Evolutionary conservation across 2,888 invertebrate genomes (phyloP).

Genomic region (Oasisia sp.): DNA sequence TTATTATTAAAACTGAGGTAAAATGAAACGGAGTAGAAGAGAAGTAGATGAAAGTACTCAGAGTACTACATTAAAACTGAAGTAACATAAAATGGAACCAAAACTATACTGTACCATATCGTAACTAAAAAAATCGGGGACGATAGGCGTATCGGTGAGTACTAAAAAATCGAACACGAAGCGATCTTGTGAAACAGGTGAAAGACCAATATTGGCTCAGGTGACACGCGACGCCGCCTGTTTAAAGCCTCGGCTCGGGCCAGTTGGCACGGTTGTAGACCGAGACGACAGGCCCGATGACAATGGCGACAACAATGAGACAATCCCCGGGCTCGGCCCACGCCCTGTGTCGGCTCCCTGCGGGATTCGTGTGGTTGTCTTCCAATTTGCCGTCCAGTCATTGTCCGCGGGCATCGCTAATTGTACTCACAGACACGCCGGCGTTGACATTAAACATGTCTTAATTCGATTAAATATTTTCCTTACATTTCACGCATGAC

Average conservation of each 20-base stretch:
- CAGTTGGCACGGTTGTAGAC: neutral
- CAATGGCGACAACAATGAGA: neutral
- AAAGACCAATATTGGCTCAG: neutral
- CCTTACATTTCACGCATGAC: conserved; percentile 3
- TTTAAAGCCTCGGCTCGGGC: neutral
- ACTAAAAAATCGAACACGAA: neutral
- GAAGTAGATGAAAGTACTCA: too few species aligned
- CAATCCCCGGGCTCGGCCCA: neutral
- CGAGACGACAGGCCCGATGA: neutral
- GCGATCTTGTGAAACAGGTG: neutral
- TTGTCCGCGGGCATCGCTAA: neutral
- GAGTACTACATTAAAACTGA: too few species aligned
- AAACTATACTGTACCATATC: too few species aligned
- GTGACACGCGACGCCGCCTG: neutral
- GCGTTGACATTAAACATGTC: neutral
- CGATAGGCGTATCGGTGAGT: neutral
- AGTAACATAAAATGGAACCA: too few species aligned
- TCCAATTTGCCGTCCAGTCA: neutral
- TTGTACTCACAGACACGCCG: neutral
- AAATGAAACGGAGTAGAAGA: too few species aligned
- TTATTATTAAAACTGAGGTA: too few species aligned
- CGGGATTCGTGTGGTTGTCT: neutral
- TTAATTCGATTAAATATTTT: conserved; percentile 6
- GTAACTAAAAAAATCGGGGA: neutral
- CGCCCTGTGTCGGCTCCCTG: neutral